Conservation (phyloP, 2,888 invertebrate genomes). For the Micropterix aruncella region DNA sequence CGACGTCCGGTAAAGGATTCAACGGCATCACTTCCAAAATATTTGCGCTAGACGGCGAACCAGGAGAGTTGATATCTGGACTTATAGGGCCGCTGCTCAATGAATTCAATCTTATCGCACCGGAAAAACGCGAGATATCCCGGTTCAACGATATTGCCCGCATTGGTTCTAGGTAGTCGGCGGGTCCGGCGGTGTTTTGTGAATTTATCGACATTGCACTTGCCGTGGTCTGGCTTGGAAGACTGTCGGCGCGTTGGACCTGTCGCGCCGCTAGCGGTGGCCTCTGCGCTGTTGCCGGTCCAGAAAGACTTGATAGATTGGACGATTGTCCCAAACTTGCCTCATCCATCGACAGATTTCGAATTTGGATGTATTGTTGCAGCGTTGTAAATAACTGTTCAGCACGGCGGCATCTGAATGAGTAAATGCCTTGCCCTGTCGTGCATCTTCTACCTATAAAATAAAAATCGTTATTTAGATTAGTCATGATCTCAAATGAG, state of each 20-base stretch:
- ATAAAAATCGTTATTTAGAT: too few species aligned
- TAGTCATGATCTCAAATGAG: too few species aligned
- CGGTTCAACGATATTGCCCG: constrained; percentile 9
- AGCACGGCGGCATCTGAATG: constrained; percentile 79
- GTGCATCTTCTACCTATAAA: constrained; percentile 57
- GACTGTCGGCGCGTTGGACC: constrained; percentile 30
- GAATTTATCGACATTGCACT: background rate
- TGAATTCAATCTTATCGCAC: constrained; percentile 14
- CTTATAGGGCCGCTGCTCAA: constrained; percentile 18
- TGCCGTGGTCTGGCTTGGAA: constrained; percentile 30
- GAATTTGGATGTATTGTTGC: constrained; percentile 68
- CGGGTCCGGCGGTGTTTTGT: background rate
- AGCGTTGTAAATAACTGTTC: constrained; percentile 76
- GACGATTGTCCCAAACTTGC: constrained; percentile 26
- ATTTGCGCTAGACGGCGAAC: constrained; percentile 40
- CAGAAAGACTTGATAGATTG: constrained; percentile 17
- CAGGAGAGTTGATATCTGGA: constrained; percentile 23
- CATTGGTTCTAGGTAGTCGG: constrained; percentile 12
- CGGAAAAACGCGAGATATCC: constrained; percentile 8
- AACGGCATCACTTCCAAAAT: constrained; percentile 39
- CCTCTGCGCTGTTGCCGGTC: constrained; percentile 16
- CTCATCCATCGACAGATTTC: constrained; percentile 32
- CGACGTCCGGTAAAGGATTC: constrained; percentile 26
- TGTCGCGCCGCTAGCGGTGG: constrained; percentile 27
- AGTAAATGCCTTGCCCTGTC: constrained; percentile 90